Evolutionary conservation across 2,113 vertebrate species (phyloP).

Genomic region (Macquaria australasica): DNA sequence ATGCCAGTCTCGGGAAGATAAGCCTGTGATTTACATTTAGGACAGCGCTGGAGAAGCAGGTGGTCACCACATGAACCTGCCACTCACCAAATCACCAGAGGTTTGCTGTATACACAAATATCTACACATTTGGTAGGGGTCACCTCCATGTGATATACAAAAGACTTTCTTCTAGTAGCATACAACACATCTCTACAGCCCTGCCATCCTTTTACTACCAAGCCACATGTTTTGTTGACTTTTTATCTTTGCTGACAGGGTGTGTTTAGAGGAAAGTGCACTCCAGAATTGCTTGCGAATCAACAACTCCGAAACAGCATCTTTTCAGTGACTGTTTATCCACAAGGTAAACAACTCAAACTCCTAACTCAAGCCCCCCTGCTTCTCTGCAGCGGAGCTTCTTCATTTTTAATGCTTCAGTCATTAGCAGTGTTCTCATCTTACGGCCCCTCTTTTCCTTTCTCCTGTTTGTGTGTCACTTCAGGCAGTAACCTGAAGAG

Average conservation of each 20-base stretch:
- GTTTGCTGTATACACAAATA: neutral
- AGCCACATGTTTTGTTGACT: constrained; percentile 24
- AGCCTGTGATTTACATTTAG: constrained; percentile 28
- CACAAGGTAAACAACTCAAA: constrained; percentile 50
- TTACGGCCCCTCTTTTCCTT: constrained; percentile 63
- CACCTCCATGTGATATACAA: neutral
- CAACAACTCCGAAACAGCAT: constrained; percentile 26
- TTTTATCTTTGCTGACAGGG: constrained; percentile 14
- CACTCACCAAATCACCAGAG: neutral
- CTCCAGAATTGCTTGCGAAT: constrained; percentile 7
- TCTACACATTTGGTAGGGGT: neutral
- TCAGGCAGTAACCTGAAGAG: constrained; percentile 66
- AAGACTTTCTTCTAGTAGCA: neutral
- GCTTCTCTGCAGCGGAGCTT: constrained; percentile 21
- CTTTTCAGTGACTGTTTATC: constrained; percentile 24
- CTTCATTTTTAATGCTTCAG: constrained; percentile 79
- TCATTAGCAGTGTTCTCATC: constrained; percentile 67
- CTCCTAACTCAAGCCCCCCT: neutral
- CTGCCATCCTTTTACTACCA: neutral
- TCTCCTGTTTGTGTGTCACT: constrained; percentile 37
- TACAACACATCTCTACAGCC: neutral
- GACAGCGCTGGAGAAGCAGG: constrained; percentile 1
- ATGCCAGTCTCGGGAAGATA: neutral
- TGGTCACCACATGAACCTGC: constrained; percentile 5
- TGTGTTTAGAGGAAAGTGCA: constrained; percentile 12